Percentiles rank a stretch among this genome's conserved stretches.
Conservation (phyloP, 2,888 invertebrate genomes). For the Mactromeris polynyma region DNA sequence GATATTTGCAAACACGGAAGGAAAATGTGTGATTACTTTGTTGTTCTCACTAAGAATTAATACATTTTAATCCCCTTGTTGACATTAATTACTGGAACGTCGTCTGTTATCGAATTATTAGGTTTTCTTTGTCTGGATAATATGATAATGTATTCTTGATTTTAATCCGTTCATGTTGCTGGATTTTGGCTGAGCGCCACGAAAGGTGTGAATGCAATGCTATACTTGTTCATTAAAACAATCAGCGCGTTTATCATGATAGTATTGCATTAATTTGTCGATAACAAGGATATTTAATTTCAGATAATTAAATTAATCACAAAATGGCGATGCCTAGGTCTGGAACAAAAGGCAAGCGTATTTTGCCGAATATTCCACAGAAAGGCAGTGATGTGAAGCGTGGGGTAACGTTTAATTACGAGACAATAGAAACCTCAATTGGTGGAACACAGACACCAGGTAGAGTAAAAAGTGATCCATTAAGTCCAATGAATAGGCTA, state of each 20-base stretch:
- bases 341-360: conserved; percentile 70
- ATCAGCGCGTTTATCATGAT: neutral
- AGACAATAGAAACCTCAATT: conserved; percentile 84
- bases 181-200: conserved; percentile 37
- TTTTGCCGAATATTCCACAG: conserved; percentile 71
- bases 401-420: conserved; percentile 80
- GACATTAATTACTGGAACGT: neutral
- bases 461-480: conserved; percentile 75
- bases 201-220: neutral
- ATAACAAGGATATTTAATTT: conserved; percentile 43
- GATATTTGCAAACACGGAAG: conserved; percentile 27
- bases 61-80: neutral
- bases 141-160: neutral
- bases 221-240: neutral
- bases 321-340: conserved; percentile 49
- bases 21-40: neutral
- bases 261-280: neutral
- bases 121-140: neutral
- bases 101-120: neutral
- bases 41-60: neutral
- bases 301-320: conserved; percentile 31
- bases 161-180: neutral
- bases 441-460: conserved; percentile 82
- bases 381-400: conserved; percentile 60
- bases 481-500: conserved; percentile 63